Evolutionary conservation across 2,113 vertebrate species (phyloP), one percentile per base, ranked within the genome.

Genomic region (Solenodon paradoxus): DNA sequence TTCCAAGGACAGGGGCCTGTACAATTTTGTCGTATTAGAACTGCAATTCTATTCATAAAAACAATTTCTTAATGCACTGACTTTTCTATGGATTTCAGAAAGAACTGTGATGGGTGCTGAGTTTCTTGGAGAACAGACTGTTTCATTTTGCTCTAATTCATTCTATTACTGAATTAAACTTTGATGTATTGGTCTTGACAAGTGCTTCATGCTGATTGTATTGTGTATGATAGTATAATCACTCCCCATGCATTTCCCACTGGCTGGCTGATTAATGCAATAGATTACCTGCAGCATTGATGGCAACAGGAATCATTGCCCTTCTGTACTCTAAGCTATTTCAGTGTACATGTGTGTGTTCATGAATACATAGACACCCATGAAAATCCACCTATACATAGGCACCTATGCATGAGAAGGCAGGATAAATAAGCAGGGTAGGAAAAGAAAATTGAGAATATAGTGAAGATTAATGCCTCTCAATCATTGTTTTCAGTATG

Each of bases 181-280:
- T 97, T 98, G 98, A 99, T 98, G 97, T 98, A 99, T 98, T 98
- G 97, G 98, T 98, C 98, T 97, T 98, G 98, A 99, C 98, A 98
- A 98, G 98, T 91, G 91, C 96, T 98, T 98, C 98, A 97, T 95
- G 97, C 98, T 98, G 98, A 98, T 9, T 98, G 98, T 97, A 98
- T 98, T 98, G 98, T 98, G 94, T 98, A 98, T 98, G 98, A 98
- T 98, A 98, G 97, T 97, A 98, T 98, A 99, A 99, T 98, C 98
- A 98, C 98, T 98, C 98, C 97, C 96, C 85, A 95, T 98, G 98
- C 97, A 98, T 98, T 98, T 98, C 98, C 98, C 98, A 98, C 97
- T 98, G 97, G 97, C 97, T 97, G 89, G 61, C 78, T 98, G 98
- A 99, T 98, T 98, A 98, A 98, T 97, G 96, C 98, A 98, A 97